Conservation (phyloP, 37 sponge, comb jelly and placozoan genomes). For the Hexactinellida sp. region DNA sequence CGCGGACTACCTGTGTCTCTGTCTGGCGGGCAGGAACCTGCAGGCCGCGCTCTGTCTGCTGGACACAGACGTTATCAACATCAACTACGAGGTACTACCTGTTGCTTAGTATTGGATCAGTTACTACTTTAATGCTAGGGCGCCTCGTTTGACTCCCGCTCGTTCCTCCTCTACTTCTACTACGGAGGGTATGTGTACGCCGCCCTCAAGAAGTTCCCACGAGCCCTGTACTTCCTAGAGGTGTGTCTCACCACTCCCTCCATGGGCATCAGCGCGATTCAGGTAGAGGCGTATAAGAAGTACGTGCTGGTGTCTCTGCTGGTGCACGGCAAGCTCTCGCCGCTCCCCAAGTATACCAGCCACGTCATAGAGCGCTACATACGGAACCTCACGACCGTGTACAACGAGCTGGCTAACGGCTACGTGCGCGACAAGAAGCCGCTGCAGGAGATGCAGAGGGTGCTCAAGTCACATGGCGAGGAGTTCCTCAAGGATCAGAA, state of each 20-base stretch:
- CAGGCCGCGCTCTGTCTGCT: slow-evolving; percentile 66
- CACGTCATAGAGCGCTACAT: not conserved
- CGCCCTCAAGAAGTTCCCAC: slow-evolving; percentile 57
- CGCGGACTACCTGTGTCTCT: slow-evolving; percentile 52
- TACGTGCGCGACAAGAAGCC: not conserved
- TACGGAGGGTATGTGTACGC: slow-evolving; percentile 91
- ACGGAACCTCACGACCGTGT: not conserved
- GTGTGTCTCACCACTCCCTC: slow-evolving; percentile 72
- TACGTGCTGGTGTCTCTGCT: slow-evolving; percentile 67
- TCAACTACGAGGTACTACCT: slow-evolving; percentile 47
- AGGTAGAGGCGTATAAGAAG: slow-evolving; percentile 92
- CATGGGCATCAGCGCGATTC: slow-evolving; percentile 72
- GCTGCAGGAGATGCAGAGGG: not conserved
- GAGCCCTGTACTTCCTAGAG: slow-evolving; percentile 62
- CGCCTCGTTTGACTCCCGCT: slow-evolving; percentile 45
- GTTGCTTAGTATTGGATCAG: not conserved
- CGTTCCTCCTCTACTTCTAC: slow-evolving; percentile 69
- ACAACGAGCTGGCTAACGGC: not conserved
- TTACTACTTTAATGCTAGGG: slow-evolving; percentile 24
- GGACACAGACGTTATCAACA: slow-evolving; percentile 34
- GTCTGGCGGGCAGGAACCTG: slow-evolving; percentile 62
- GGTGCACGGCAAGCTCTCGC: slow-evolving; percentile 56
- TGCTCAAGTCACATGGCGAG: not conserved
- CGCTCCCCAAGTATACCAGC: not conserved
- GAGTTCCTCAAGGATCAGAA: slow-evolving; percentile 9